These are phyloP conservation scores for Oophaga sylvatica DNA, from an alignment of 2,797 vertebrate species.

Conservation along the genomic window DNA sequence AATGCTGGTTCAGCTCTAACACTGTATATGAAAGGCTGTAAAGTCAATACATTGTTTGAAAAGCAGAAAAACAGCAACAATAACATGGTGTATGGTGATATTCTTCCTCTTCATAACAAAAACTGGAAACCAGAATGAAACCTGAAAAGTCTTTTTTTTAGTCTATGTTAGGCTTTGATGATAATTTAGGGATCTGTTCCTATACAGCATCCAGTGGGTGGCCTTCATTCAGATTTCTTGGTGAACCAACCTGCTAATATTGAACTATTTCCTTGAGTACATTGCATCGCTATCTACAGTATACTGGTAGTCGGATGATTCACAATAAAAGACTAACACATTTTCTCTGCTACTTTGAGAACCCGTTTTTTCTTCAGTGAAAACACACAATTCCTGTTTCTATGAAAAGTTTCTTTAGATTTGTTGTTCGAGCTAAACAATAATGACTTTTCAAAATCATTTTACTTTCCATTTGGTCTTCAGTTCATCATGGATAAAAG, in stretches of 20 bases:
- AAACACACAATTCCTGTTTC: neutral
- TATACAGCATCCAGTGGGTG: neutral
- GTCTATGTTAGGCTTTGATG: neutral
- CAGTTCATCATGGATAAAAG: conserved; percentile 32
- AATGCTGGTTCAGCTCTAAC: too few species aligned
- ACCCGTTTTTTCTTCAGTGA: neutral
- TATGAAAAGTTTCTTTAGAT: neutral
- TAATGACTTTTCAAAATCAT: neutral
- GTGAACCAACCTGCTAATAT: neutral
- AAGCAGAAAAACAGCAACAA: neutral
- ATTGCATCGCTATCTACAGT: neutral
- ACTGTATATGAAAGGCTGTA: too few species aligned
- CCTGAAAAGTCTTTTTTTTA: neutral
- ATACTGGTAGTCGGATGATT: neutral
- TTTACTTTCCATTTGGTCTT: conserved; percentile 16
- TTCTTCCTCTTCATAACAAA: neutral
- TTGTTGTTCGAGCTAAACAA: conserved; percentile 13
- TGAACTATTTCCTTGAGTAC: neutral
- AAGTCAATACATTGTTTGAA: too few species aligned
- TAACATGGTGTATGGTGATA: neutral
- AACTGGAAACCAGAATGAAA: neutral
- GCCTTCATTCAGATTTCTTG: neutral
- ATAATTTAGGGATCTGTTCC: neutral
- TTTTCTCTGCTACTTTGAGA: neutral
- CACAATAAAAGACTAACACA: conserved; percentile 5